Base-by-base conservation (phyloP, 1,140 invertebrate species). In the Aphis craccivora region DNA sequence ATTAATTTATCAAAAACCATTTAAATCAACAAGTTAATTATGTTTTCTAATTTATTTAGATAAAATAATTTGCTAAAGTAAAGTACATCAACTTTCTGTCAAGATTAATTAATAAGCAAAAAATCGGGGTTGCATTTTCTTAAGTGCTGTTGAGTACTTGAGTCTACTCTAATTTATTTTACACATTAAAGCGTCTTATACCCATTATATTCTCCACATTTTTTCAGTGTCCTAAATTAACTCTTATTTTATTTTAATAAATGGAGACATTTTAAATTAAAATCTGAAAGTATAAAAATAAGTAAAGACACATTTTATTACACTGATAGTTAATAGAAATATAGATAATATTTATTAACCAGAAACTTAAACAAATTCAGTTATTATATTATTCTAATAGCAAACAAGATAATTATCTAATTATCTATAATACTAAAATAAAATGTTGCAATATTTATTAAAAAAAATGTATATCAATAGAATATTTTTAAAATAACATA, bases 101-200 rank as follows among this genome's bases (percentile, higher is more conserved):
- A 76, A n/a, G 60, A 23, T 76, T 76, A 76, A n/a, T 76, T 76
- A 76, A 76, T n/a, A n/a, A 76, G n/a, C 14, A 20, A 76, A 76
- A 51, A 76, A 76, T 76, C 60, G 30, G 14, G 60, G 14, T n/a
- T 76, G n/a, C 18, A 76, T 76, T n/a, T 76, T 76, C 30, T 76
- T 76, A 76, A 76, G 60, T 76, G 60, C 60, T n/a, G n/a, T n/a
- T 76, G n/a, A 35, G 60, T 76, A n/a, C n/a, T 76, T 76, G 60
- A 35, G 60, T 76, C 60, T 76, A 76, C 30, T 76, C 60, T 76
- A 76, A n/a, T 76, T 76, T 76, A 76, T 76, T 76, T 76, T 20
- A 14, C 30, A 76, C 60, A 76, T 76, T 67, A 67, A 67, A 67
- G 30, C 11, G 14, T n/a, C 30, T n/a, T 30, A 76, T 76, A 35